Evolutionary conservation across 1,140 invertebrate genomes (phyloP), one percentile per base, ranked within the genome.

Genomic region (Caenorhabditis briggsae): DNA sequence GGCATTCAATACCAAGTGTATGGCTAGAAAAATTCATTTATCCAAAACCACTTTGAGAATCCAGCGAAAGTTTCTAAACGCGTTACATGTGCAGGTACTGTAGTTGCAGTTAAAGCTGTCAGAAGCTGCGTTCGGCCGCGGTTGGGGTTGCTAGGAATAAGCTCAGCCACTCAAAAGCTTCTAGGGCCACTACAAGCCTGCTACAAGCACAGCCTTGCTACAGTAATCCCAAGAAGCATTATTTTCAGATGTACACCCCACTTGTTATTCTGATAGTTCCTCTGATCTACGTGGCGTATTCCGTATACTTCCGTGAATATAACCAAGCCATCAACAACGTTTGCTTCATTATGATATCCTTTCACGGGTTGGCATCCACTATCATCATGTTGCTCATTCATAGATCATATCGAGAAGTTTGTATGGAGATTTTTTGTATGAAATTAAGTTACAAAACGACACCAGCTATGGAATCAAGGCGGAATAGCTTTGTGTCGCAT

Each of bases 371-470:
- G n/a, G n/a, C 33, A 5, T 78, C 70, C 0, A 78, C 70, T 18
- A 50, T 50, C 5, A n/a, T 78, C 6, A 78, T 78, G 70, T n/a
- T 78, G 5, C 46, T 78, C 33, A 78, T 78, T 9, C 70, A 78
- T 11, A 78, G 50, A 50, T 41, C 70, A 0, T 78, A 78, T 25
- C 70, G 70, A 23, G 70, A 78, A 50, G n/a, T 23, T 23, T 78
- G 70, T 23, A 20, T 48, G 0, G 12, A 12, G 0, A 78, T 78
- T 2, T 50, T 78, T 11, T 70, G 33, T 70, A 43, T 43, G 16
- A 33, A 23, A 25, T 6, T 14, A 11, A 14, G 8, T 8, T 25
- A 61, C 25, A 70, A 70, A n/a, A 70, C 64, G 18, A 70, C 33
- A n/a, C 64, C 64, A 70, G 41, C n/a, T 1, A 16, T 61, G 5